Percentiles rank a stretch among this genome's conserved stretches.
Evolutionary conservation across 2,888 invertebrate genomes (phyloP).

Genomic region (Xylota sylvarum): DNA sequence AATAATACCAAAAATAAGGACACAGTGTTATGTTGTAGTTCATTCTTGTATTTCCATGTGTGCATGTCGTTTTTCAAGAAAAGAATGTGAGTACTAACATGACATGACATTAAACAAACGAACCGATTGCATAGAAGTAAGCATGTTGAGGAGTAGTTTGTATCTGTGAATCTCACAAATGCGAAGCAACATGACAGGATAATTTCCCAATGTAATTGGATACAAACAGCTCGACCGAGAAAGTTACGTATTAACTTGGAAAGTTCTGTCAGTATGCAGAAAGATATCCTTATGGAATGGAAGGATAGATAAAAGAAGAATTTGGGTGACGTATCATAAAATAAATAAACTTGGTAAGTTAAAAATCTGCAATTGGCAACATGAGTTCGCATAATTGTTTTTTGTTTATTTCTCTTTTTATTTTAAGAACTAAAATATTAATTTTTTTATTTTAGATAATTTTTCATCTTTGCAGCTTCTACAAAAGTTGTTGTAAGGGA

Average conservation of each 20-base stretch:
- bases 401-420: no score
- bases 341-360: no score
- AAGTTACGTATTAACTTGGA: conserved; percentile 14
- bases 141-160: background rate
- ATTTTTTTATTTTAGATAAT: no score
- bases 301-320: no score
- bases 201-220: conserved; percentile 39
- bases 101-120: conserved; percentile 18
- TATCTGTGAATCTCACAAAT: conserved; percentile 31
- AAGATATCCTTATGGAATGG: no score
- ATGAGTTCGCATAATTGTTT: no score
- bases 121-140: conserved; percentile 2
- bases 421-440: no score
- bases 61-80: background rate
- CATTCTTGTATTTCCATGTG: background rate
- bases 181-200: conserved; percentile 38
- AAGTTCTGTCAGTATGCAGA: background rate
- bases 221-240: conserved; percentile 26
- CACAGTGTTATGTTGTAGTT: background rate
- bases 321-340: no score
- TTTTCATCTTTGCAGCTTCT: no score
- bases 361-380: no score
- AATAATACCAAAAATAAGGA: background rate
- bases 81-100: background rate
- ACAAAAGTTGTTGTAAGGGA: no score